Conservation (phyloP, 2,113 vertebrate species). For the Progne subis region DNA sequence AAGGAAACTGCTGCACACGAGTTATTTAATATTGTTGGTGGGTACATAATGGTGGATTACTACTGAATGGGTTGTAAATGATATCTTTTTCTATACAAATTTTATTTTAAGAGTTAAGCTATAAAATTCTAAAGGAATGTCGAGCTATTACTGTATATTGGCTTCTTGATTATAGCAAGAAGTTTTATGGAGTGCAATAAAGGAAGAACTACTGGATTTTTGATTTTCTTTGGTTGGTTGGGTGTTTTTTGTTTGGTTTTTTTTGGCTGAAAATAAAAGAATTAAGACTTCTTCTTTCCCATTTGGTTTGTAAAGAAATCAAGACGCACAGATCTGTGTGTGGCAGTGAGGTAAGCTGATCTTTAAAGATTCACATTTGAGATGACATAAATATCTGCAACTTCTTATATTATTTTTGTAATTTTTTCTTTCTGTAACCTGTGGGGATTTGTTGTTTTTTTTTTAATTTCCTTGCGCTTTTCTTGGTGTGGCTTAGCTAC, state of each 20-base stretch:
- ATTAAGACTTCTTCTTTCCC: neutral
- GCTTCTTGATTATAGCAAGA: constrained; percentile 70
- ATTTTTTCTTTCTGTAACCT: neutral
- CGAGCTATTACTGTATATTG: constrained; percentile 35
- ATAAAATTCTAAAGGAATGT: constrained; percentile 60
- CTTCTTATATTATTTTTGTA: neutral
- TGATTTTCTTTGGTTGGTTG: neutral
- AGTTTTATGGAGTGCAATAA: constrained; percentile 73
- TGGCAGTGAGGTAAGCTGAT: neutral
- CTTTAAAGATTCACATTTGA: neutral
- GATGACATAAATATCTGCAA: neutral
- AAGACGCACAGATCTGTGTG: neutral
- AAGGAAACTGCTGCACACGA: constrained; percentile 61
- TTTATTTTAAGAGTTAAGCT: constrained; percentile 73
- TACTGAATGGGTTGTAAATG: constrained; percentile 72
- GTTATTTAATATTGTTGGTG: constrained; percentile 59
- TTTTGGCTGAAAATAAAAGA: constrained; percentile 25
- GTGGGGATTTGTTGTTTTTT: neutral
- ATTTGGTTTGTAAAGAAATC: neutral
- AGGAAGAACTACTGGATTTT: constrained; percentile 38
- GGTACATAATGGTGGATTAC: constrained; percentile 47
- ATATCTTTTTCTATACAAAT: constrained; percentile 74
- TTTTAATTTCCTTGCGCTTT: neutral
- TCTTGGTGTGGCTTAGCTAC: neutral
- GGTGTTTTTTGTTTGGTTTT: neutral